Base-by-base conservation (phyloP, 2,888 invertebrate genomes). In the Mythimna ferrago region DNA sequence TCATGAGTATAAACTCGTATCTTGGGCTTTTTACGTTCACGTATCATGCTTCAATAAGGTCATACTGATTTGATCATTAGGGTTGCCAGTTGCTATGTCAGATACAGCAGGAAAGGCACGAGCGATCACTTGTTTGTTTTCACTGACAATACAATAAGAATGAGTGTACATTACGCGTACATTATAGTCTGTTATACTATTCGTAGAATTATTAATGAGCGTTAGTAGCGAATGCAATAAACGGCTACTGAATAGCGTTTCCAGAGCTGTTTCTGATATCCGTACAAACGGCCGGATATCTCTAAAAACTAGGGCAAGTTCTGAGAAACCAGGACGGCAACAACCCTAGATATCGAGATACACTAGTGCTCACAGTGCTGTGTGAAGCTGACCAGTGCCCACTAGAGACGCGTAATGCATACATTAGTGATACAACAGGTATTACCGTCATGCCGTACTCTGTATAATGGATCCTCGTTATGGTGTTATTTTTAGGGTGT, bases 301-400 rank as follows among this genome's bases (percentile, higher is more conserved):
- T 75, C 69, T 35, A 41, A 75, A 85, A 48, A 83, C 69, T 83
- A 70, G 85, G 77, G 65, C 83, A 73, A 56, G 74, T 77, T 76
- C 80, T 71, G 74, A 73, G 85, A 83, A 83, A 85, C 68, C 76
- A 79, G 85, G 76, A 60, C 83, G 70, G 73, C 57, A 67, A 71
- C 83, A 85, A 77, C 85, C 85, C 83, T 83, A 80, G 72, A 65
- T 80, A 77, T 85, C 51, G 80, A 71, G 79, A 74, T 73, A 80
- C 60, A 53, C 48, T 78, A 72, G 62, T 72, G 61, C 44, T 63
- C 53, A 66, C 32, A 63, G 81, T 60, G 66, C 38, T 68, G 63
- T 66, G 67, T 56, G 51, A 71, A 72, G 68, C 67, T 73, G 83
- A 62, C 76, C 76, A 66, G 65, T 72, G 83, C 60, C 79, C 76